Base-by-base conservation (phyloP, 2,113 vertebrate species). In the Sula dactylatra region DNA sequence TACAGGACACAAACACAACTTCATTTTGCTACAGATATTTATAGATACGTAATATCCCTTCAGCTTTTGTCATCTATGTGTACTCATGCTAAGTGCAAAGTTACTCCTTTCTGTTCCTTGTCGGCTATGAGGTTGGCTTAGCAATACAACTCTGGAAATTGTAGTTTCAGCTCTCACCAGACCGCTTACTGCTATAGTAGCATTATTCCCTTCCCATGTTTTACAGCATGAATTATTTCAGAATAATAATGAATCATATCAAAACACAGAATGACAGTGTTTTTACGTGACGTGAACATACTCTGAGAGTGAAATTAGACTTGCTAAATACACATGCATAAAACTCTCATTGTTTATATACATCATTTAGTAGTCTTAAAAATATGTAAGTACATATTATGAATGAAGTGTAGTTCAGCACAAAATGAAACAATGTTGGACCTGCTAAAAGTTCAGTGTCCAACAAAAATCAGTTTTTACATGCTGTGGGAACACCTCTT, bases 241-340 rank as follows among this genome's bases (percentile, higher is more conserved):
- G 67, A 87, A 90, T 91, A 93, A 77, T 66, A 94, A 94, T 66
- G 45, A 83, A 92, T 47, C 59, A 66, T 81, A 86, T 66, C 50
- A 70, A 96, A 96, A 81, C 74, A 80, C 49, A 62, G 44, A 90
- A 80, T 66, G 64, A 70, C 71, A 93, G 40, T 58, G 92, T 95
- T 86, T 95, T 86, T 86, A 91, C 62, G 62, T 70, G 74, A 83
- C 58, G 42, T 50, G 31, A 90, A 94, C 65, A 70, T 31, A 44
- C 38, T 73, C 64, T 77, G 50, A 80, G 58, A 93, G 32, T 45
- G 49, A 88, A 87, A 87, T 70, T 49, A 93, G 54, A 76, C 78
- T 93, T 88, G 71, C 38, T 92, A 90, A 93, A 91, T 31, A 36
- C 45, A 85, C 85, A 62, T 54, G 74, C 74, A 86, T 88, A 83